Evolutionary conservation across 2,888 invertebrate genomes (phyloP), one percentile per base, ranked within the genome.

Genomic region (Drosophila hamatofila): DNA sequence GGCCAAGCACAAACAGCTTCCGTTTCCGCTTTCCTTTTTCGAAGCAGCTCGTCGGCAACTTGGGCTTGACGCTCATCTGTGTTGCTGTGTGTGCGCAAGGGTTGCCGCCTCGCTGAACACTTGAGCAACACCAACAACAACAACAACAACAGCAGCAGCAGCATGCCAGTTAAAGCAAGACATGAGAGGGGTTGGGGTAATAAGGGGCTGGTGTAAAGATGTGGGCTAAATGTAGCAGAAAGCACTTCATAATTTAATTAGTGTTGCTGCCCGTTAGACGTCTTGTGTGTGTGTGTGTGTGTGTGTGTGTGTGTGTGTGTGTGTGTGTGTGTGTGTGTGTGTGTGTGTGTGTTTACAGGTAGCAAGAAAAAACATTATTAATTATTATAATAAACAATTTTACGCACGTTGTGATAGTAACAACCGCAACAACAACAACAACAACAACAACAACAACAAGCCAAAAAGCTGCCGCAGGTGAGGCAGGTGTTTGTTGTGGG

Each of bases 211-310:
- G 11, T 23, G 23, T 14, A 64, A 25, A 25, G 60, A 44, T 57
- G 59, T 51, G 70, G 49, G 69, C 46, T 68, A 83, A 83, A 83
- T 83, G 83, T 83, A 73, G 85, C 79, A 80, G 76, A 83, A 83
- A 85, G 68, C 78, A 85, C 79, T 85, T 83, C 86, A 85, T 85
- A 83, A 85, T 85, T 83, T 85, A 83, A 83, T 83, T 83, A 83
- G 81, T 77, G 81, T 75, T 79, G 75, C 77, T 75, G 82, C 83
- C 72, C 72, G 75, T 71, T 70, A 65, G 76, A 68, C 59, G 68
- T 68, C 67, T 64, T 61, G 37, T 48, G 42, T 35, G 56, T 25
- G 58, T 56, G 33, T 25, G 54, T 18, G 44, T 16, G 33, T 51
- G 44, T n/a, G n/a, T n/a, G n/a, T n/a, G n/a, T n/a, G n/a, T n/a